Percentiles rank a stretch among this genome's conserved stretches.
phyloP scores from a whole-genome alignment of 1,140 invertebrate species.

The Campodea augens region DNA sequence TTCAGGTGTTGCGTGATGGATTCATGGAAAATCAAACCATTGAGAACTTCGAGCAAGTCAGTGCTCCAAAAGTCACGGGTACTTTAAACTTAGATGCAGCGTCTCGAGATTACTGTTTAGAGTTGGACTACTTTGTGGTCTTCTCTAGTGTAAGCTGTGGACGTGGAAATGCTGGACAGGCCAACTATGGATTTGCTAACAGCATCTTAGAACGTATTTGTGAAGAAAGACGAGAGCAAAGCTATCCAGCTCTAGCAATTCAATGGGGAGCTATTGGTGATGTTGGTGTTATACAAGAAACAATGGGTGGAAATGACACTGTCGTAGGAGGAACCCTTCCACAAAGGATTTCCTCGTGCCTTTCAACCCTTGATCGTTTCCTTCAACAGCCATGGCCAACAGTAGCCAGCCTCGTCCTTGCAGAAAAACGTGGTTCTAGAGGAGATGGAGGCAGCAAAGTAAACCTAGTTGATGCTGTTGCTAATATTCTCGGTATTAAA shows the following conservation, averaged over 20 bases:
- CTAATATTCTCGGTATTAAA: slow-evolving; percentile 64
- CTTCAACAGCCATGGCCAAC: slow-evolving; percentile 28
- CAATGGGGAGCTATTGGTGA: slow-evolving; percentile 43
- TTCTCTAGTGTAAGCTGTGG: slow-evolving; percentile 39
- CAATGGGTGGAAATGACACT: slow-evolving; percentile 33
- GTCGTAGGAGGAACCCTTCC: slow-evolving; percentile 35
- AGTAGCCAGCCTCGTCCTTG: slow-evolving; percentile 33
- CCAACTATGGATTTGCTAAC: slow-evolving; percentile 39
- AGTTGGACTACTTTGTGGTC: slow-evolving; percentile 27
- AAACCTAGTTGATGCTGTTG: slow-evolving; percentile 48
- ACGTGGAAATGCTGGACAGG: slow-evolving; percentile 36
- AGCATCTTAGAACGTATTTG: slow-evolving; percentile 36
- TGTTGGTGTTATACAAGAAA: slow-evolving; percentile 34
- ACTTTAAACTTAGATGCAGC: slow-evolving; percentile 33
- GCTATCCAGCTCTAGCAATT: slow-evolving; percentile 31
- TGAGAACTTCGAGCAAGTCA: slow-evolving; percentile 24
- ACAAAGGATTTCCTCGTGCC: slow-evolving; percentile 34
- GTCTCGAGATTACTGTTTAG: slow-evolving; percentile 22
- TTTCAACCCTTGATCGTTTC: slow-evolving; percentile 20
- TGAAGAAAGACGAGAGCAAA: slow-evolving; percentile 28
- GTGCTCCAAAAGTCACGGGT: slow-evolving; percentile 62
- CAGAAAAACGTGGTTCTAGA: slow-evolving; percentile 20
- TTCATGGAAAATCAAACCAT: slow-evolving; percentile 33
- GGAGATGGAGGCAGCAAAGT: slow-evolving; percentile 22
- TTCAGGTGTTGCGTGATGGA: slow-evolving; percentile 33